phyloP scores from a whole-genome alignment of 2,113 vertebrate species.

The Chionodraco myersi region DNA sequence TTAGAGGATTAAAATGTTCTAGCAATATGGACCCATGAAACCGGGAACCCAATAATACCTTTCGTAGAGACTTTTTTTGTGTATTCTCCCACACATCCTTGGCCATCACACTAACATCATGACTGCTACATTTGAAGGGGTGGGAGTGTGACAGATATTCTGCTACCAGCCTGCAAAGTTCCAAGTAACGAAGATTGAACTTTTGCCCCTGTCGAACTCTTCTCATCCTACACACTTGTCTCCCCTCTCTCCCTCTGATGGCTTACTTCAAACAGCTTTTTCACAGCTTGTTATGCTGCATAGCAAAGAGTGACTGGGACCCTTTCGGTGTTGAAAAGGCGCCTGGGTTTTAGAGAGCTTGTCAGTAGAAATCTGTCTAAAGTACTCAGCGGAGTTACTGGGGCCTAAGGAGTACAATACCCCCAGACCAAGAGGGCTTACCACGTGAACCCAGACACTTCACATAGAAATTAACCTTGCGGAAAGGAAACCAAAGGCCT shows the following conservation, averaged over 20 bases:
- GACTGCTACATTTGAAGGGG: background rate
- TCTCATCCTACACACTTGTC: constrained; percentile 49
- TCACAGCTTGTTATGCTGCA: constrained; percentile 44
- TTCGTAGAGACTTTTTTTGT: background rate
- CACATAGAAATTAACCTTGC: constrained; percentile 41
- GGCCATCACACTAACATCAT: constrained; percentile 10
- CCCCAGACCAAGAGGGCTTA: constrained; percentile 55
- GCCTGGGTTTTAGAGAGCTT: constrained; percentile 61
- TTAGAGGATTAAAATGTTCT: constrained; percentile 1
- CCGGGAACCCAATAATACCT: background rate
- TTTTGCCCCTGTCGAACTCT: constrained; percentile 58
- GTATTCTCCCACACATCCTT: background rate
- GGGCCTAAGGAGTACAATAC: constrained; percentile 55
- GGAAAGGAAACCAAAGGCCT: constrained; percentile 47
- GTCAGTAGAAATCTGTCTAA: constrained; percentile 78
- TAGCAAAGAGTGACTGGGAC: constrained; percentile 43
- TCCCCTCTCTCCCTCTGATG: constrained; percentile 37
- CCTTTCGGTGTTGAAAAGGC: constrained; percentile 44
- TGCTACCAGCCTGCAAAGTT: constrained; percentile 39
- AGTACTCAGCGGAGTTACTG: constrained; percentile 59
- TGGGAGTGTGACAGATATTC: constrained; percentile 19
- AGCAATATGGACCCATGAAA: background rate
- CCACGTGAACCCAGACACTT: constrained; percentile 36
- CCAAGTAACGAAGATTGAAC: constrained; percentile 47
- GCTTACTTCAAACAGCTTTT: constrained; percentile 56